Conservation (phyloP, 2,113 vertebrate genomes). For the Ammodytes dubius region DNA sequence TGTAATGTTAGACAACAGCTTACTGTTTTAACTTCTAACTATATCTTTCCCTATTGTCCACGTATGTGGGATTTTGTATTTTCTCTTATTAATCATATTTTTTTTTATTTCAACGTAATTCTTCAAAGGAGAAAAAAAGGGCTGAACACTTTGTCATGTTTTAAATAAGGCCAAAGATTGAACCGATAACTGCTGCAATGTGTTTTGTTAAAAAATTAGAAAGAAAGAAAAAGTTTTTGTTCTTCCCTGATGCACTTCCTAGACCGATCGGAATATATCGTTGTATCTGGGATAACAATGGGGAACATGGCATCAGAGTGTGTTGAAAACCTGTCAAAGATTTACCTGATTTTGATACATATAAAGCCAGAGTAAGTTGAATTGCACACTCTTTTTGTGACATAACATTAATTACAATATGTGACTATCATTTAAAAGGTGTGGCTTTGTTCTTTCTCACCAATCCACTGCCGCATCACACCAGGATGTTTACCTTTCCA, state of each 20-base stretch:
- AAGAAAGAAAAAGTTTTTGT: not conserved
- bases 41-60: not conserved
- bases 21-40: not conserved
- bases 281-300: not conserved
- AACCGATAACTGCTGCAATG: constrained; percentile 23
- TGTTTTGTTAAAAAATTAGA: not conserved
- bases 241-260: not conserved
- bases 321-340: constrained; percentile 15
- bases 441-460: constrained; percentile 37
- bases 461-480: not conserved
- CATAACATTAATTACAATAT: constrained; percentile 45
- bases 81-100: not conserved
- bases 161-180: constrained; percentile 64
- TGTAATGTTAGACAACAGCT: constrained; percentile 5
- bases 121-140: constrained; percentile 47
- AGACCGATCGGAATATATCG: not conserved
- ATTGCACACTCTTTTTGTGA: constrained; percentile 38
- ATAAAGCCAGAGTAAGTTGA: constrained; percentile 6
- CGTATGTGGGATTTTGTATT: constrained; percentile 23
- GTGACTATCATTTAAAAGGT: constrained; percentile 7
- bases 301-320: not conserved
- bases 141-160: constrained; percentile 33
- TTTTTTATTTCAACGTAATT: constrained; percentile 35
- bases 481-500: constrained; percentile 35
- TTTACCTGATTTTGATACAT: not conserved